phyloP scores from a whole-genome alignment of 2,888 invertebrate genomes.

The Xylophagus ater region DNA sequence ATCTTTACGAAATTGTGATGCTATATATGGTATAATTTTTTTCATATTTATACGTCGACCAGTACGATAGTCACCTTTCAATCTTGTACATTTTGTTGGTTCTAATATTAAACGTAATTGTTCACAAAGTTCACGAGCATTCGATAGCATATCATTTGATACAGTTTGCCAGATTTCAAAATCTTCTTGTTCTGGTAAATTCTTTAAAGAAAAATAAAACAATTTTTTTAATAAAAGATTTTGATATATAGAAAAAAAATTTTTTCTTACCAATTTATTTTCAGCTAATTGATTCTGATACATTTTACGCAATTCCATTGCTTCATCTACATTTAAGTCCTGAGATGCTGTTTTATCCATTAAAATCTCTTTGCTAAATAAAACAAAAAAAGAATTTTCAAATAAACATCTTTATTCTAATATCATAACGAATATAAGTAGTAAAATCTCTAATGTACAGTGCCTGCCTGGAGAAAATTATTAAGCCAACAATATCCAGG shows the following conservation, averaged over 20 bases:
- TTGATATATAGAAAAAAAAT: neutral
- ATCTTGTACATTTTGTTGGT: conserved; percentile 83
- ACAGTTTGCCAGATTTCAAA: conserved; percentile 36
- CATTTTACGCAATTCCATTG: conserved; percentile 30
- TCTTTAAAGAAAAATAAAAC: conserved; percentile 15
- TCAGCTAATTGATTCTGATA: conserved; percentile 31
- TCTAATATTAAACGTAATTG: conserved; percentile 88
- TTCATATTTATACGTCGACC: conserved; percentile 98
- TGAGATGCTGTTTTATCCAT: conserved; percentile 25
- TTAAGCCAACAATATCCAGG: no score
- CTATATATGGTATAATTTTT: conserved; percentile 93
- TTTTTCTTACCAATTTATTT: conserved; percentile 23
- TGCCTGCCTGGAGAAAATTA: no score
- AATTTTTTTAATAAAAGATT: conserved; percentile 1
- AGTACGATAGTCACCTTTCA: conserved; percentile 92
- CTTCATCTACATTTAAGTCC: conserved; percentile 28
- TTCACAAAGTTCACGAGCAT: conserved; percentile 84
- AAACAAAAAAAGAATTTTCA: conserved; percentile 8
- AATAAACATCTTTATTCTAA: no score
- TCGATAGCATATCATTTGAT: conserved; percentile 36
- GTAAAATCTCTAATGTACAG: no score
- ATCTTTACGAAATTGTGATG: conserved; percentile 96
- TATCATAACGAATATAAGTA: neutral
- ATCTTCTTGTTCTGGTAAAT: conserved; percentile 27
- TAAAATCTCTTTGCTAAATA: conserved; percentile 29